Percentiles rank a stretch among this genome's conserved stretches.
Conservation (phyloP, 1,140 invertebrate genomes). For the Muscidifurax raptorellus region DNA sequence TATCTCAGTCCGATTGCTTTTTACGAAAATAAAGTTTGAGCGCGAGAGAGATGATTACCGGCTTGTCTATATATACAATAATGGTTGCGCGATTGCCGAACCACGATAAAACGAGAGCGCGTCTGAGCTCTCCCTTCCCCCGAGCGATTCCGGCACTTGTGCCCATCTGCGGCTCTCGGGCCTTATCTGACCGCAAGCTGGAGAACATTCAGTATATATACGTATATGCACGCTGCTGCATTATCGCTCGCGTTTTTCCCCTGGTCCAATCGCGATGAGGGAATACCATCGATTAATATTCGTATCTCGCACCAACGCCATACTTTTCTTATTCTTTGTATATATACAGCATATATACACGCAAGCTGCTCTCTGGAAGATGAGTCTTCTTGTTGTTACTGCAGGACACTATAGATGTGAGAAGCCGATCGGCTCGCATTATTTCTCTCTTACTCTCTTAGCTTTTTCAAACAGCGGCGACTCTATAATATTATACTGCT, state of each 20-base stretch:
- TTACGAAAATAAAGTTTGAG: background rate
- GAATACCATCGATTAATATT: slow-evolving; percentile 22
- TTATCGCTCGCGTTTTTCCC: background rate
- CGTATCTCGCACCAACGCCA: background rate
- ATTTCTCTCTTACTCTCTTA: too few species aligned
- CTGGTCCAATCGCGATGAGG: background rate
- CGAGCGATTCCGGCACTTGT: slow-evolving; percentile 29
- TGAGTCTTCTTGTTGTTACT: background rate
- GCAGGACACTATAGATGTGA: too few species aligned
- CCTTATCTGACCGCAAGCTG: background rate
- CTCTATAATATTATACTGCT: too few species aligned
- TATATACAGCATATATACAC: too few species aligned
- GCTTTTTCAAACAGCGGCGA: too few species aligned
- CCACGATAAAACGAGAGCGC: background rate
- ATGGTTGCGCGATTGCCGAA: slow-evolving; percentile 7
- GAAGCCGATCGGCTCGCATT: too few species aligned
- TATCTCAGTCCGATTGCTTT: background rate
- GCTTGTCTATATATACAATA: background rate
- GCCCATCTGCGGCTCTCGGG: slow-evolving; percentile 8
- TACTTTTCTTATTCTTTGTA: background rate
- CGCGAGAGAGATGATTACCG: slow-evolving; percentile 4
- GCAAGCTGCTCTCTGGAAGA: background rate
- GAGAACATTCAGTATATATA: background rate
- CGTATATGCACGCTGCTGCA: background rate
- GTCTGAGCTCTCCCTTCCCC: background rate